Percentiles rank a stretch among this genome's conserved stretches.
These are phyloP conservation scores for Galagoides demidoff DNA, from an alignment of 2,797 vertebrate species.

Conservation along the genomic window DNA sequence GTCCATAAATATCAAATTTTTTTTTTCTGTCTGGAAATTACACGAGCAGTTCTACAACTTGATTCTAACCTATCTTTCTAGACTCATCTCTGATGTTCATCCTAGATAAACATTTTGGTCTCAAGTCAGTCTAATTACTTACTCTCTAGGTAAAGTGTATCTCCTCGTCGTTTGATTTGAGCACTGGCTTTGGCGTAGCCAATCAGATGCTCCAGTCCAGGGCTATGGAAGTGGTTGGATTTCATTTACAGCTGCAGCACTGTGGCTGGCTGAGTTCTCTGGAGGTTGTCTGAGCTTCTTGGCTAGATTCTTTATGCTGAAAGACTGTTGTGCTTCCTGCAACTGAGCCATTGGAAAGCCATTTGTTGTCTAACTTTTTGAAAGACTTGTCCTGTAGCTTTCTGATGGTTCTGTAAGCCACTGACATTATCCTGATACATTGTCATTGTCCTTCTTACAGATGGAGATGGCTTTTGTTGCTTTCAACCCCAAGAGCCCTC, in stretches of 20 bases:
- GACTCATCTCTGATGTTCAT: not conserved
- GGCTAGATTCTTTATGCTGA: not conserved
- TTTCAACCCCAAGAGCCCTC: not conserved
- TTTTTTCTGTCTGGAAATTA: slow-evolving; percentile 19
- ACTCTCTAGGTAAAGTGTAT: not conserved
- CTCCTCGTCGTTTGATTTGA: not conserved
- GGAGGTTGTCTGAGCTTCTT: not conserved
- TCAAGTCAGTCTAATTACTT: not conserved
- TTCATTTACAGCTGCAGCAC: not conserved
- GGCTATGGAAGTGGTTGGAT: not conserved
- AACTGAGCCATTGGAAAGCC: not conserved
- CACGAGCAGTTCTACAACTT: not conserved
- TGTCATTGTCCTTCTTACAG: not conserved
- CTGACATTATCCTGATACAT: not conserved
- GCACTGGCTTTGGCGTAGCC: not conserved
- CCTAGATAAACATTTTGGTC: not conserved
- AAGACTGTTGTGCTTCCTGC: not conserved
- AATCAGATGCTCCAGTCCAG: not conserved
- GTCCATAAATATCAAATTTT: not conserved
- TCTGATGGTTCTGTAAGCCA: not conserved
- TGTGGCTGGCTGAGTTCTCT: not conserved
- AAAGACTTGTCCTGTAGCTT: not conserved
- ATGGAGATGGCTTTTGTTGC: not conserved
- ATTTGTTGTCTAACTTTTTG: not conserved
- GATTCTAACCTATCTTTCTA: not conserved